phyloP scores from a whole-genome alignment of 2,797 vertebrate species.

The Hypotaenidia okinawae region DNA sequence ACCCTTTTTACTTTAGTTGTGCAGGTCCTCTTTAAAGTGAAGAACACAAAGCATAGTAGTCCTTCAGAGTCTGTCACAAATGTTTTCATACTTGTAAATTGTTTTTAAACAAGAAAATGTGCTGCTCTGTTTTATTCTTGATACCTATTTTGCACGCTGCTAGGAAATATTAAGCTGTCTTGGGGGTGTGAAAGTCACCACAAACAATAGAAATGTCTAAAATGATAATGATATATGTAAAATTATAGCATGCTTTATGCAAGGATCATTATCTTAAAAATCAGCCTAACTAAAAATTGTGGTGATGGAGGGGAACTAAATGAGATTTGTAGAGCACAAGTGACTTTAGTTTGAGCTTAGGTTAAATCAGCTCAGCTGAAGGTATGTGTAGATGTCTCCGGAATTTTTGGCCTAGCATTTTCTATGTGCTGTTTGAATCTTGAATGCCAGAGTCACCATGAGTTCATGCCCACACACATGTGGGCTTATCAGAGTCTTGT shows the following conservation, averaged over 20 bases:
- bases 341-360: not conserved
- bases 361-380: not conserved
- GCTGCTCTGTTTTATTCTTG: not conserved
- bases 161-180: not conserved
- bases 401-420: not conserved
- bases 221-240: not conserved
- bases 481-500: fast-evolving
- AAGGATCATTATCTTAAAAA: not conserved
- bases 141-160: not conserved
- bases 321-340: not conserved
- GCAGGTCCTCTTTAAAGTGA: not conserved
- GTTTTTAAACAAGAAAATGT: too few species aligned
- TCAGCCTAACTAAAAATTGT: not conserved
- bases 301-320: not conserved
- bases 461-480: not conserved
- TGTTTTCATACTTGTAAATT: not conserved
- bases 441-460: not conserved
- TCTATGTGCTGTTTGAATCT: not conserved
- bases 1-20: not conserved
- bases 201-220: not conserved
- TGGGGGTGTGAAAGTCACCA: not conserved
- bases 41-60: not conserved
- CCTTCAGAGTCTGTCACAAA: not conserved
- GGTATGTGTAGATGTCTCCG: not conserved
- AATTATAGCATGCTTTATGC: not conserved